Evolutionary conservation across 1,140 invertebrate genomes (phyloP), one percentile per base, ranked within the genome.

Genomic region (Megalonaias nervosa): DNA sequence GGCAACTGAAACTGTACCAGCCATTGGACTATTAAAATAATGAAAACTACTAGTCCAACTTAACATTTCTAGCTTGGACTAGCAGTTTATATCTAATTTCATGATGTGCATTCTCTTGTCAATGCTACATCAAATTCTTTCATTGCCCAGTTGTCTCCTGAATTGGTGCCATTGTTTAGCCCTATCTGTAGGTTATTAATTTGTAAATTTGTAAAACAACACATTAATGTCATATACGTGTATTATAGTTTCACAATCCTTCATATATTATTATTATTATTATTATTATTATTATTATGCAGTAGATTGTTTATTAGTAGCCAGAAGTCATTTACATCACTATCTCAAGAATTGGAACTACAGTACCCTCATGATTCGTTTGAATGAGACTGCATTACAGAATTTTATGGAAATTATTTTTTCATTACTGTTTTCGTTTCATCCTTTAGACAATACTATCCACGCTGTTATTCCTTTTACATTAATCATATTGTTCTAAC

Each of bases 391-490:
- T 57, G 13, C 19, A 12, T 12, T 9, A 13, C 13, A 5, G 15
- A 70, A 19, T 70, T 70, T 71, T 60, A 16, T 60, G 17, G 3
- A 5, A 3, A 5, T 6, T 1, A 56, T 1, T 19, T 19, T 48
- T 57, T 3, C 56, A 61, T 48, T 21, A 70, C n/a, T 21, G 19
- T n/a, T n/a, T 23, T 4, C 16, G 0, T 16, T 14, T 13, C 56
- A 19, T 58, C 17, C 26, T 3, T 0, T 16, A 4, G 13, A 77
- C n/a, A 56, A 59, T 58, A 67, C n/a, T 61, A 67, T 75, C 59
- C 48, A 61, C 15, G 80, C 67, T 76, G 71, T 77, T 31, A 74
- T 69, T 65, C 70, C 81, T 71, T 15, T 31, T 23, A 71, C 17
- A n/a, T 17, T 23, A 5, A 15, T 26, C 17, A 72, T 16, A 71